Conservation (phyloP, 2,113 vertebrate genomes). For the Dermatemys mawii region DNA sequence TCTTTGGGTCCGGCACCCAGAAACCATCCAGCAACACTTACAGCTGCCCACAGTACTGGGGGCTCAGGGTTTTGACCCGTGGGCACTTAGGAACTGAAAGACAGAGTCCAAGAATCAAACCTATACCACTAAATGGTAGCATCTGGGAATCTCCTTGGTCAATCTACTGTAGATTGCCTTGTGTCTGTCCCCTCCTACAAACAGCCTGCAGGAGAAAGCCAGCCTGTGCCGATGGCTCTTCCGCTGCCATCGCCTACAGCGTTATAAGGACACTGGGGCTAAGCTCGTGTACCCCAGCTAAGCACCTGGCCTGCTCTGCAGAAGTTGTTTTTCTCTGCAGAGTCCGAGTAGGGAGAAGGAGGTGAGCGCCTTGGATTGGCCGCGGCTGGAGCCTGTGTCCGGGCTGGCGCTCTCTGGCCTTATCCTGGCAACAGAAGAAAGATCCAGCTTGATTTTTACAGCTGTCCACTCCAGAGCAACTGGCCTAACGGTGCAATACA, state of each 20-base stretch:
- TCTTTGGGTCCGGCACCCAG: background rate
- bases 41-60: background rate
- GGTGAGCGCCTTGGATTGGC: background rate
- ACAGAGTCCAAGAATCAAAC: background rate
- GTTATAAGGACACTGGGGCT: background rate
- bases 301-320: background rate
- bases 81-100: background rate
- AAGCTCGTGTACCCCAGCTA: background rate
- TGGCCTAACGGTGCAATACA: background rate
- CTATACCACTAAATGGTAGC: background rate
- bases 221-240: background rate
- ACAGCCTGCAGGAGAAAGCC: background rate
- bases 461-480: background rate
- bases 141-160: background rate
- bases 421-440: background rate
- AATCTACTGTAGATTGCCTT: background rate
- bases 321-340: background rate
- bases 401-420: background rate
- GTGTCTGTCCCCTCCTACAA: background rate
- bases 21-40: background rate
- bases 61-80: background rate
- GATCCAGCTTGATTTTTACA: background rate
- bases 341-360: background rate
- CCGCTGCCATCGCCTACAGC: background rate
- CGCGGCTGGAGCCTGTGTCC: background rate